Conservation (phyloP, 2,797 vertebrate species). For the Hemibagrus guttatus region DNA sequence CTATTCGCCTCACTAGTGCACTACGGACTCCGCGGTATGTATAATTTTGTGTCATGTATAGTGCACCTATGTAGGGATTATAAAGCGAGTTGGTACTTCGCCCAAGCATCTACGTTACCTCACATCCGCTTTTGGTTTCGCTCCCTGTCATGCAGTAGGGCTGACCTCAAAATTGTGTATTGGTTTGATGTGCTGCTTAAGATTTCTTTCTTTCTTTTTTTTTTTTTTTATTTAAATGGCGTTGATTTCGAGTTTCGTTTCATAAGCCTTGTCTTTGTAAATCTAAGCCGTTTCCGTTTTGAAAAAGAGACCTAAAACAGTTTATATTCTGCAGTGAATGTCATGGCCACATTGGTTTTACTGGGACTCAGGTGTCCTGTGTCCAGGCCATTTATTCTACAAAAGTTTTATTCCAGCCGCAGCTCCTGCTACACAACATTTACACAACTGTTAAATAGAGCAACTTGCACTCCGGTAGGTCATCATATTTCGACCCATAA, state of each 20-base stretch:
- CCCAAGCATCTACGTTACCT: background rate
- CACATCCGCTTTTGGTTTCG: slow-evolving; percentile 35
- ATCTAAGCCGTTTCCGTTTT: slow-evolving; percentile 50
- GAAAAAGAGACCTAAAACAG: slow-evolving; percentile 55
- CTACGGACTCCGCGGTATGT: background rate
- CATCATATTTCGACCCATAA: background rate
- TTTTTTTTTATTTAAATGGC: background rate
- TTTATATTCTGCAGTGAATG: background rate
- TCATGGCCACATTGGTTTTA: slow-evolving; percentile 31
- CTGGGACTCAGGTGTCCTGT: slow-evolving; percentile 47
- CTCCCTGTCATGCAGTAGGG: background rate
- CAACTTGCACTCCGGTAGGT: slow-evolving; percentile 66
- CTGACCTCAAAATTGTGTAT: slow-evolving; percentile 9
- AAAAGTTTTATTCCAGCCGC: slow-evolving; percentile 14
- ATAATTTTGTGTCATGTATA: background rate
- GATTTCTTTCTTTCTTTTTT: too few relatives aligned
- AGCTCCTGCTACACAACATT: slow-evolving; percentile 26
- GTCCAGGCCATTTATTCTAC: slow-evolving; percentile 41
- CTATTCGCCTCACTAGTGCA: background rate
- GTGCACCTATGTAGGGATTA: background rate
- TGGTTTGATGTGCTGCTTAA: background rate
- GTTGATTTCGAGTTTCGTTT: background rate
- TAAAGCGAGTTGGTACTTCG: background rate
- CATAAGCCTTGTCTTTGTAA: slow-evolving; percentile 32
- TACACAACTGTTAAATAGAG: slow-evolving; percentile 22